A percentile compares a stretch with the other conserved stretches of the same genome.
Evolutionary conservation across 2,888 invertebrate genomes (phyloP).

Genomic region (Sminthurides aquaticus): DNA sequence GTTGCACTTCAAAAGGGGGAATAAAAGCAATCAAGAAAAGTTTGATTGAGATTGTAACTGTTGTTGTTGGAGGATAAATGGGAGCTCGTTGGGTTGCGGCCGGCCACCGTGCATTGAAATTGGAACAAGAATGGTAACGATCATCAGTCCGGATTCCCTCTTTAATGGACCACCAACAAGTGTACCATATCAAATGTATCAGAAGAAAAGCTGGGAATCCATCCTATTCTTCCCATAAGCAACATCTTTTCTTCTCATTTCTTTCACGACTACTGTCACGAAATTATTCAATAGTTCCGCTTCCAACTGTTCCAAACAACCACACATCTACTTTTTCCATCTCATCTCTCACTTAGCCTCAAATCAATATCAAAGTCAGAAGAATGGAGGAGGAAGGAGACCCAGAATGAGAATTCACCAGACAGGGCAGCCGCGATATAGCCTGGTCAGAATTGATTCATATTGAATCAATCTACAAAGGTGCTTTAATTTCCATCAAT

Average conservation of each 20-base stretch:
- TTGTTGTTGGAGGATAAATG: neutral
- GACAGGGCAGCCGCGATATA: too few species aligned
- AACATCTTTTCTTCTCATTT: neutral
- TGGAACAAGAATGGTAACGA: slow-evolving; percentile 2
- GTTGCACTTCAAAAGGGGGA: too few species aligned
- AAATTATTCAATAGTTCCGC: neutral
- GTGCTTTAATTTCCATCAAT: too few species aligned
- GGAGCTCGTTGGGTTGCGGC: neutral
- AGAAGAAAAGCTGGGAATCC: neutral
- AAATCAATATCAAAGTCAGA: too few species aligned
- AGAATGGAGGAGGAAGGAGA: too few species aligned
- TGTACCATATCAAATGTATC: neutral
- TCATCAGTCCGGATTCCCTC: neutral
- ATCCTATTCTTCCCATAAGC: neutral
- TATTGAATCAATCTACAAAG: too few species aligned
- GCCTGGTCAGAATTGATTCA: too few species aligned
- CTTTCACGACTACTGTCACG: neutral
- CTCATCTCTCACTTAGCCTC: too few species aligned
- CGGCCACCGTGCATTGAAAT: neutral
- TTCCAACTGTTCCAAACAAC: too few species aligned
- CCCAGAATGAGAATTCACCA: too few species aligned
- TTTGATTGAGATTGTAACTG: neutral
- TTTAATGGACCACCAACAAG: slow-evolving; percentile 5
- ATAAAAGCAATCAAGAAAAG: neutral
- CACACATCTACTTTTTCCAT: neutral